phyloP scores from a whole-genome alignment of 2,888 invertebrate genomes.

The Augochlorella aurata region DNA sequence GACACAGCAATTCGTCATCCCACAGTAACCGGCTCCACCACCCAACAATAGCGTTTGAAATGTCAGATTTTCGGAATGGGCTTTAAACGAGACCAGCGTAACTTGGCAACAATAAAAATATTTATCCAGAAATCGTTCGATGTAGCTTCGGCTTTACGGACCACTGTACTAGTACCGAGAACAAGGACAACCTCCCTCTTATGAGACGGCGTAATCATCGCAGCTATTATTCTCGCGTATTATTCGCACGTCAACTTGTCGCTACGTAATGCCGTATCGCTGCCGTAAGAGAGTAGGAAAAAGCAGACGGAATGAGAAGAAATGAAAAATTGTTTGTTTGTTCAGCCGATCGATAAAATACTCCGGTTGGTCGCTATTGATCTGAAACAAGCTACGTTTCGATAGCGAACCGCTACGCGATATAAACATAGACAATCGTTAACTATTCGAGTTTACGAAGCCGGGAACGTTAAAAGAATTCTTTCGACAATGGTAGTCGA shows the following conservation, averaged over 20 bases:
- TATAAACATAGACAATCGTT: neutral
- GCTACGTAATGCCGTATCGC: neutral
- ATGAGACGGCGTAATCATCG: neutral
- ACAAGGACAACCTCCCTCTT: constrained; percentile 1
- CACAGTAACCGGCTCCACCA: too few species aligned
- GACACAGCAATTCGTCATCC: too few species aligned
- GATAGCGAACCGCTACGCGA: neutral
- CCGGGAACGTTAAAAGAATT: neutral
- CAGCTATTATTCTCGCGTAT: neutral
- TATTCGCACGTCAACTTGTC: neutral
- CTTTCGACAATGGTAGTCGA: neutral
- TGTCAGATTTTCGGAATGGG: too few species aligned
- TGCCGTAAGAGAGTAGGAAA: neutral
- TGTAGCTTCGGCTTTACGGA: too few species aligned
- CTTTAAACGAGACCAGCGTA: too few species aligned
- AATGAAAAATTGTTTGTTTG: neutral
- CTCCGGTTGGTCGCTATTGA: neutral
- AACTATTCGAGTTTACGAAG: neutral
- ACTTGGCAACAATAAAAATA: too few species aligned
- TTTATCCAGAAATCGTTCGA: too few species aligned
- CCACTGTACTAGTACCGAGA: neutral
- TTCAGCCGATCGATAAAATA: neutral
- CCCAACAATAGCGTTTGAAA: too few species aligned
- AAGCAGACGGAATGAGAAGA: neutral
- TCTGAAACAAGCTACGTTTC: neutral